phyloP scores from a whole-genome alignment of 2,797 vertebrate genomes.

The Leptodactylus fallax region DNA sequence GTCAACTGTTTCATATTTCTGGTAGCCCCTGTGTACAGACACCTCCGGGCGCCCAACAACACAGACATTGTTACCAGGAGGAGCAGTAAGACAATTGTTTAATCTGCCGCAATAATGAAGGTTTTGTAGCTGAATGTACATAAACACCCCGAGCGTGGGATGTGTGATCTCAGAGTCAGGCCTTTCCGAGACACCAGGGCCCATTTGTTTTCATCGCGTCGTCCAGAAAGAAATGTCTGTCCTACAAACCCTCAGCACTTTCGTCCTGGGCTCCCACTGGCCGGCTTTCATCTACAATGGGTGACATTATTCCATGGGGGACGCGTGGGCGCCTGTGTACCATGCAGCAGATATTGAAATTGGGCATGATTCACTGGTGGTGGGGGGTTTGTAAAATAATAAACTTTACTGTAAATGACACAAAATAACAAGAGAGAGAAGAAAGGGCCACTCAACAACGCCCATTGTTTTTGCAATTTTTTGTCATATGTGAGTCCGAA shows the following conservation, averaged over 20 bases:
- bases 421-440: slow-evolving; percentile 20
- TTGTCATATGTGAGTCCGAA: not conserved
- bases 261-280: slow-evolving; percentile 33
- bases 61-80: not conserved
- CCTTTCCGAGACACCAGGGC: slow-evolving; percentile 33
- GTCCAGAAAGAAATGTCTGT: slow-evolving; percentile 33
- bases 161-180: slow-evolving; percentile 62
- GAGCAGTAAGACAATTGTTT: slow-evolving; percentile 61
- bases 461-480: not conserved
- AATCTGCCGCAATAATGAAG: slow-evolving; percentile 21
- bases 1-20: slow-evolving; percentile 39
- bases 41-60: slow-evolving; percentile 41
- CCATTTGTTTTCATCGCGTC: slow-evolving; percentile 2
- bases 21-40: slow-evolving; percentile 49
- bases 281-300: slow-evolving; percentile 57
- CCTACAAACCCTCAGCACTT: slow-evolving; percentile 19
- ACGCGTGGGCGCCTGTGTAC: not conserved
- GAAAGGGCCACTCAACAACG: not conserved
- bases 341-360: slow-evolving; percentile 36
- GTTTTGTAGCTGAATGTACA: slow-evolving; percentile 43
- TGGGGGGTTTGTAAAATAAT: slow-evolving; percentile 61
- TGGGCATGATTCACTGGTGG: slow-evolving; percentile 55
- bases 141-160: slow-evolving; percentile 50
- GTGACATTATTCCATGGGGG: slow-evolving; percentile 38
- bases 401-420: slow-evolving; percentile 61